Conservation (phyloP, 2,113 vertebrate species). For the Speoplatyrhinus poulsoni region DNA sequence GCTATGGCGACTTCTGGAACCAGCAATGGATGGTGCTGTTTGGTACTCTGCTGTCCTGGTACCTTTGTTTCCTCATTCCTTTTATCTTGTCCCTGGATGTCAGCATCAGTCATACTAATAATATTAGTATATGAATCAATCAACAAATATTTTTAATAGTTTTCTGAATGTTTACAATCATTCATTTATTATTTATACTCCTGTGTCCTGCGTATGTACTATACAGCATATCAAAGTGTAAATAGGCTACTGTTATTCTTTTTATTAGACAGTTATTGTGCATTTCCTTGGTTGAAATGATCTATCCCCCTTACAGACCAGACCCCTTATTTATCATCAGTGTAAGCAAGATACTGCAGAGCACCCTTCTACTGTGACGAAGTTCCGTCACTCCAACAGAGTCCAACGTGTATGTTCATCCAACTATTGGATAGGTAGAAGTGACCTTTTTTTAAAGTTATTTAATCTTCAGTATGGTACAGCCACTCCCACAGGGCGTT, state of each 20-base stretch:
- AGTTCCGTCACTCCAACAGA: conserved; percentile 23
- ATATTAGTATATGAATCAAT: no score
- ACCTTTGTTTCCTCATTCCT: conserved; percentile 94
- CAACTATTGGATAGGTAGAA: conserved; percentile 58
- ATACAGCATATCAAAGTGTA: neutral
- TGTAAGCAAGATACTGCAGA: conserved; percentile 73
- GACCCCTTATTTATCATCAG: conserved; percentile 85
- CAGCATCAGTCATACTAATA: conserved; percentile 81
- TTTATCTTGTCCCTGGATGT: conserved; percentile 94
- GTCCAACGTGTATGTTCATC: conserved; percentile 23
- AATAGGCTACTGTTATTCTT: neutral
- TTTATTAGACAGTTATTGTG: neutral
- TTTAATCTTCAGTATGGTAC: no score
- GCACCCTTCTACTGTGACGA: conserved; percentile 5
- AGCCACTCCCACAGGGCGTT: no score
- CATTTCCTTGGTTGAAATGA: conserved; percentile 15
- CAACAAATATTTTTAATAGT: no score
- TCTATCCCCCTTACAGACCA: conserved; percentile 76
- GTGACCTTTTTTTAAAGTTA: neutral
- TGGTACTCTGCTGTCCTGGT: conserved; percentile 91
- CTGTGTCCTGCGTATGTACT: neutral
- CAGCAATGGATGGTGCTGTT: conserved; percentile 90
- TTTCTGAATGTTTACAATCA: no score
- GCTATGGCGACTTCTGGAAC: conserved; percentile 89
- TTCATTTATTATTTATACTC: neutral